These are phyloP conservation scores for Aselliscus stoliczkanus DNA, from an alignment of 2,797 vertebrate genomes.

Conservation along the genomic window DNA sequence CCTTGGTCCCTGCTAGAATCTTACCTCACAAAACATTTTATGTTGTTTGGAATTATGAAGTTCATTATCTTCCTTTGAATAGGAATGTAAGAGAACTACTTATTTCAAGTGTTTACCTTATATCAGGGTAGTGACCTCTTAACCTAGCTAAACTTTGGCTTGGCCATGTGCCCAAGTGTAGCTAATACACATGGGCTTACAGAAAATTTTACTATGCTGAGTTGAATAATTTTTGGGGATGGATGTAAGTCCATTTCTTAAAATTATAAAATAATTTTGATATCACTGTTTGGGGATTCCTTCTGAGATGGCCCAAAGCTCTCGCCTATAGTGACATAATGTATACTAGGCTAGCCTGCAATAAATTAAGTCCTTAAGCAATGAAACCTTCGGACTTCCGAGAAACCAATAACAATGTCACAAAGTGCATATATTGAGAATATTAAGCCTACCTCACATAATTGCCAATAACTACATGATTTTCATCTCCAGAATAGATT, in stretches of 20 bases:
- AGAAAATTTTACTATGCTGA: not conserved
- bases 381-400: not conserved
- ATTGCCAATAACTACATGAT: not conserved
- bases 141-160: not conserved
- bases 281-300: not conserved
- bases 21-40: not conserved
- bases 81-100: not conserved
- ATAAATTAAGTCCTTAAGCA: not conserved
- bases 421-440: not conserved
- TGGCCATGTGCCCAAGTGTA: not conserved
- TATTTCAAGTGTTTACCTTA: not conserved
- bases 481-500: not conserved
- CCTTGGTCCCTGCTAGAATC: not conserved
- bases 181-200: not conserved
- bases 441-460: not conserved
- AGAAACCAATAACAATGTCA: not conserved
- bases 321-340: not conserved
- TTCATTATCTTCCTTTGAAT: conserved; percentile 9
- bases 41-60: not conserved
- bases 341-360: not conserved
- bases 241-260: not conserved
- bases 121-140: not conserved
- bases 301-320: not conserved
- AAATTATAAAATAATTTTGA: not conserved
- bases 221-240: not conserved